A percentile compares a stretch with the other conserved stretches of the same genome.
Conservation (phyloP, 2,888 invertebrate species). For the Epicampocera succincta region DNA sequence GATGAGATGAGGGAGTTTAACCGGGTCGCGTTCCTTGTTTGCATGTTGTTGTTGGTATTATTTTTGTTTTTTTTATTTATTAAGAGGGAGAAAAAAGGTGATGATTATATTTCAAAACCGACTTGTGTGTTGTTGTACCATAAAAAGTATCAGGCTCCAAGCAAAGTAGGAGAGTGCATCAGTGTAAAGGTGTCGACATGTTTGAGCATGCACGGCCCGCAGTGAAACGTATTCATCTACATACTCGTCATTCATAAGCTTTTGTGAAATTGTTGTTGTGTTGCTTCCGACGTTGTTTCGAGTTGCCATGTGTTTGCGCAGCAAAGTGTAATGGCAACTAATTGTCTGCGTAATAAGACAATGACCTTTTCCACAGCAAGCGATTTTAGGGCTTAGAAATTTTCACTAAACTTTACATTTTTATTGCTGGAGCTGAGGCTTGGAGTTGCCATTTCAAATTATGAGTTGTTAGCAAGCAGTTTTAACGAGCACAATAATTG, state of each 20-base stretch:
- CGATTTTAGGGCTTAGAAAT: constrained; percentile 38
- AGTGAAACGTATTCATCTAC: constrained; percentile 7
- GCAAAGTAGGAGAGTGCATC: constrained; percentile 7
- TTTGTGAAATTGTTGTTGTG: neutral
- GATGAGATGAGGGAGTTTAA: neutral
- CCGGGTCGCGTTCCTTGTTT: neutral
- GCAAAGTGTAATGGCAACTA: constrained; percentile 67
- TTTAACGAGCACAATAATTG: neutral
- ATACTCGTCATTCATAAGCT: constrained; percentile 13
- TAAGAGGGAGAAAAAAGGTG: constrained; percentile 30
- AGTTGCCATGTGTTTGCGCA: constrained; percentile 27
- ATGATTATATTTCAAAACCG: constrained; percentile 6
- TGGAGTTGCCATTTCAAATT: constrained; percentile 16
- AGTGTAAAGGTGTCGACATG: constrained; percentile 11
- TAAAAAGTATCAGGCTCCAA: constrained; percentile 15
- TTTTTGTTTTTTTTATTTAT: neutral
- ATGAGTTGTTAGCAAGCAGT: constrained; percentile 12
- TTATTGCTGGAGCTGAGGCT: neutral
- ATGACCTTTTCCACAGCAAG: constrained; percentile 68
- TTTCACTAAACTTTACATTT: constrained; percentile 11
- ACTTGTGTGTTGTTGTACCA: neutral
- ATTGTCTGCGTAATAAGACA: constrained; percentile 71
- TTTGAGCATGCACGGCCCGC: constrained; percentile 23
- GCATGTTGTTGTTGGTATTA: neutral
- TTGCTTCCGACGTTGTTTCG: constrained; percentile 5